Conservation (phyloP, 2,797 vertebrate genomes). For the Cuniculus paca region DNA sequence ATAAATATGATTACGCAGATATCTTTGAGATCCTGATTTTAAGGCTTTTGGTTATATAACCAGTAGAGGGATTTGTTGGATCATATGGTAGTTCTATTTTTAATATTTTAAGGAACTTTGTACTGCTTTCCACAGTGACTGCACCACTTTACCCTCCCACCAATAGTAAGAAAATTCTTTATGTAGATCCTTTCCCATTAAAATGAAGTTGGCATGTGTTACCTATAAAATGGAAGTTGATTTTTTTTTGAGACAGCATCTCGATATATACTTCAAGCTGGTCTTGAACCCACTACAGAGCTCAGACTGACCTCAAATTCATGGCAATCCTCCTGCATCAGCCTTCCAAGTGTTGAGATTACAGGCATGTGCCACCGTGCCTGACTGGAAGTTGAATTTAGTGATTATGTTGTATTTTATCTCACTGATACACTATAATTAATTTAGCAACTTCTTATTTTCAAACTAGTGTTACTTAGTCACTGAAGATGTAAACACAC, state of each 20-base stretch:
- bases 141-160: not conserved
- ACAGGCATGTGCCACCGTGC: not conserved
- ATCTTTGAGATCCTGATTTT: not conserved
- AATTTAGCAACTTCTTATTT: not conserved
- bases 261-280: not conserved
- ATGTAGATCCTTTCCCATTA: not conserved
- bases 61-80: not conserved
- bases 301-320: not conserved
- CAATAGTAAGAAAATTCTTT: not conserved
- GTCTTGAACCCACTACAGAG: not conserved
- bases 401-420: not conserved
- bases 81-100: not conserved
- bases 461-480: not conserved
- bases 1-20: not conserved
- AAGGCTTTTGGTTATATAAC: not conserved
- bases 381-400: not conserved
- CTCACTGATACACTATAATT: not conserved
- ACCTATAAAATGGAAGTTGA: not conserved
- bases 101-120: not conserved
- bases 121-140: not conserved
- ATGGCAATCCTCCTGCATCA: not conserved
- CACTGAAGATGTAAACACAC: not conserved
- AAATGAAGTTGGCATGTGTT: not conserved
- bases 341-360: not conserved
- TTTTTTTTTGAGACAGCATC: not conserved